Conservation (phyloP, 2,797 vertebrate genomes). For the Gambusia yucatana region DNA sequence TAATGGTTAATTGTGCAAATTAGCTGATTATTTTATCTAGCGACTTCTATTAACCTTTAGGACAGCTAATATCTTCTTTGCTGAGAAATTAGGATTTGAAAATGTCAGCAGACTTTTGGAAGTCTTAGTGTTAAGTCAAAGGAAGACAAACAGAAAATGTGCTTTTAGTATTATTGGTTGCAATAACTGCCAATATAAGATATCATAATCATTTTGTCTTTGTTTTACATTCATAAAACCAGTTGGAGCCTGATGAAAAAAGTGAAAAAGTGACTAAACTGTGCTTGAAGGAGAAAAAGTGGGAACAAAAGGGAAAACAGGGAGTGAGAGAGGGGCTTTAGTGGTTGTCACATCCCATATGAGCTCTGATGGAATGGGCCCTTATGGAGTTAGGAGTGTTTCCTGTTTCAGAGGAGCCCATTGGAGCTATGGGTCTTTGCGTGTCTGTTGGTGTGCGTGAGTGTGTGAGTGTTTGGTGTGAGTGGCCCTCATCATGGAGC, state of each 20-base stretch:
- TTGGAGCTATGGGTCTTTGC: conserved; percentile 57
- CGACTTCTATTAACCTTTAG: background rate
- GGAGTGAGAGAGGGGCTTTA: conserved; percentile 54
- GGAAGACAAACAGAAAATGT: background rate
- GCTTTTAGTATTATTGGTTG: background rate
- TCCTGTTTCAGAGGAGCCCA: conserved; percentile 75
- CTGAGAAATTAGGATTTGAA: background rate
- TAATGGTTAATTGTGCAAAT: background rate
- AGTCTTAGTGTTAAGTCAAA: background rate
- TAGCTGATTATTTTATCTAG: background rate
- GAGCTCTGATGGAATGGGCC: conserved; percentile 71
- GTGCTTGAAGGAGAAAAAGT: conserved; percentile 19
- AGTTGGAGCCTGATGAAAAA: conserved; percentile 20
- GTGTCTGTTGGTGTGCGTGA: conserved; percentile 53
- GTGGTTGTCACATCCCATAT: conserved; percentile 74
- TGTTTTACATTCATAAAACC: conserved; percentile 8
- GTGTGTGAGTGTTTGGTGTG: conserved; percentile 50
- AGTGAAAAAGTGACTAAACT: conserved; percentile 17
- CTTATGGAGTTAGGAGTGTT: conserved; percentile 77
- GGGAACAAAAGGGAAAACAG: conserved; percentile 47
- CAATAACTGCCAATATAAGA: background rate
- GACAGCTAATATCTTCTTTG: background rate
- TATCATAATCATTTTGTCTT: conserved; percentile 3
- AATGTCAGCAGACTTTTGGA: background rate
- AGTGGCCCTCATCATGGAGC: conserved; percentile 63